Evolutionary conservation across 2,113 vertebrate genomes (phyloP).

Genomic region (Rattus rattus): DNA sequence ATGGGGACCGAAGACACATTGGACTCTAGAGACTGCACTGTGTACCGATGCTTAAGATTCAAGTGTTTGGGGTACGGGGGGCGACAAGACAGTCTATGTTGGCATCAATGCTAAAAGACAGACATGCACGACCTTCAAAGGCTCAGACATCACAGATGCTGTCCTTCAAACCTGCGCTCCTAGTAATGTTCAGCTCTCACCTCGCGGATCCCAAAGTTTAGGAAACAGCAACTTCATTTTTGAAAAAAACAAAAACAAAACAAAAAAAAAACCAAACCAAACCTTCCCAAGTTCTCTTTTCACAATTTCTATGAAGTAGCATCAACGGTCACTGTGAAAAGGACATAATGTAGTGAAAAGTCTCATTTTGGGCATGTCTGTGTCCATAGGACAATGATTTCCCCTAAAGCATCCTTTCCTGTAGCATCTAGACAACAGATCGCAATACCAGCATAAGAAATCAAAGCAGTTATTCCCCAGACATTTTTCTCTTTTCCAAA

Average conservation of each 20-base stretch:
- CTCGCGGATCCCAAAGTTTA: constrained; percentile 69
- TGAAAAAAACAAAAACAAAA: neutral
- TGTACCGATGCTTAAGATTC: constrained; percentile 79
- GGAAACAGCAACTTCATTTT: constrained; percentile 61
- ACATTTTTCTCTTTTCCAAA: constrained; percentile 72
- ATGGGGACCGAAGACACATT: constrained; percentile 77
- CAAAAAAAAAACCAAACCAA: too few species aligned
- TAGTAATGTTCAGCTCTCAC: constrained; percentile 56
- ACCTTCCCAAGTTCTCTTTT: constrained; percentile 65
- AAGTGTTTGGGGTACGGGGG: constrained; percentile 63
- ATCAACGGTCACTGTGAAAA: constrained; percentile 20
- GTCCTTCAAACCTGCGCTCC: constrained; percentile 79
- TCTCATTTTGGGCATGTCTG: constrained; percentile 14
- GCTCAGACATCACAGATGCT: constrained; percentile 66
- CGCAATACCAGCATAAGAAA: constrained; percentile 52
- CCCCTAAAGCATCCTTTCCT: constrained; percentile 39
- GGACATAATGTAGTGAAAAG: constrained; percentile 38
- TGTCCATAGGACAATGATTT: constrained; percentile 47
- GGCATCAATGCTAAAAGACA: constrained; percentile 74
- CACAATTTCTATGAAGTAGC: constrained; percentile 63
- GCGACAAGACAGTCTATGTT: constrained; percentile 76
- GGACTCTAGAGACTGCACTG: constrained; percentile 52
- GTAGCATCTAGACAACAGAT: constrained; percentile 73
- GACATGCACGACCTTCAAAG: constrained; percentile 78
- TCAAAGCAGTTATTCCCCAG: constrained; percentile 59